These are phyloP conservation scores for Hemiscyllium ocellatum DNA, from an alignment of 2,113 vertebrate genomes.

Conservation along the genomic window DNA sequence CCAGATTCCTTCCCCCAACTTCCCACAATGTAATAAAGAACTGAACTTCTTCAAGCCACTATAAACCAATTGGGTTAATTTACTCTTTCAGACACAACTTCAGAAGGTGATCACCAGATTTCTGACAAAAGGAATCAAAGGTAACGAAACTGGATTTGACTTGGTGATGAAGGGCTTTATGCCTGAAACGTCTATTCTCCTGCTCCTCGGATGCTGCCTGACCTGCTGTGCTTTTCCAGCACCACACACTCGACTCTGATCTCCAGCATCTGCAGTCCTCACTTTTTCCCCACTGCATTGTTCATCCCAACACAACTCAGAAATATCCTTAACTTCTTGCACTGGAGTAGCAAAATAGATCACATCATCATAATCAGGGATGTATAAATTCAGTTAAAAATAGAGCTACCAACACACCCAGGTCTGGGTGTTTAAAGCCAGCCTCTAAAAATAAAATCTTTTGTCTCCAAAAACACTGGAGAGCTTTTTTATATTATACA, in stretches of 20 bases:
- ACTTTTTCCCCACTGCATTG: not conserved
- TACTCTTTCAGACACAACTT: not conserved
- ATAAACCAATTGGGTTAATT: not conserved
- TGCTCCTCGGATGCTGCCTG: too few species aligned
- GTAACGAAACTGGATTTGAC: not conserved
- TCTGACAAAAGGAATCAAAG: not conserved
- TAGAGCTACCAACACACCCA: not conserved
- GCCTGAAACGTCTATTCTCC: too few species aligned
- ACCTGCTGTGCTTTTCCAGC: too few species aligned
- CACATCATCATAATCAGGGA: not conserved
- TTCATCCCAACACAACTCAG: not conserved
- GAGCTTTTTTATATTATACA: too few species aligned
- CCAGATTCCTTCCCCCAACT: too few species aligned
- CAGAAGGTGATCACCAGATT: not conserved
- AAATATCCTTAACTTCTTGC: not conserved
- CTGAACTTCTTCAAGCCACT: not conserved
- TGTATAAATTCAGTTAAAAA: not conserved
- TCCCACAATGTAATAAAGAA: not conserved
- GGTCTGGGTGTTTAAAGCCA: too few species aligned
- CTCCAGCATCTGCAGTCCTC: too few species aligned
- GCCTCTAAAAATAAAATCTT: too few species aligned
- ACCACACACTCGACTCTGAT: too few species aligned
- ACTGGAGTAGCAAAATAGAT: not conserved
- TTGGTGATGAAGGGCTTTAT: not conserved
- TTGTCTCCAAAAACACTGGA: too few species aligned